phyloP scores from a whole-genome alignment of 2,113 vertebrate genomes.

The Trogon melanurus region DNA sequence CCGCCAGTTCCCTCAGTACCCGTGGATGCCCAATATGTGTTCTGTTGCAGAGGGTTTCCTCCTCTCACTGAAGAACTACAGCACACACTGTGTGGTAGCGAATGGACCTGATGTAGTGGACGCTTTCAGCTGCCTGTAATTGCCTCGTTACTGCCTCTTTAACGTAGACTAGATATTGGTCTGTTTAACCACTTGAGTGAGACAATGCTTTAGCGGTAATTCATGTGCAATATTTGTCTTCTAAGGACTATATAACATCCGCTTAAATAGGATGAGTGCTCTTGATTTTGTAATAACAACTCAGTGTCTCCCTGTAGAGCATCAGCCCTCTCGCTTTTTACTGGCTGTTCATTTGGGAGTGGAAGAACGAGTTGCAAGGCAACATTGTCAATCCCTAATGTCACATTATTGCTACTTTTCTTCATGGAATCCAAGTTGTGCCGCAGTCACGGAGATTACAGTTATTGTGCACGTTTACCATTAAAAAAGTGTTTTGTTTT shows the following conservation, averaged over 20 bases:
- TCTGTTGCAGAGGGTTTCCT: neutral
- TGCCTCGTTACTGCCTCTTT: fast-evolving
- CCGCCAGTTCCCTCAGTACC: too few species aligned
- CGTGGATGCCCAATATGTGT: neutral
- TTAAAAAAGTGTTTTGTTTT: neutral
- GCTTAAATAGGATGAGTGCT: neutral
- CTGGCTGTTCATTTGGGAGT: neutral
- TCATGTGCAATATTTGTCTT: neutral
- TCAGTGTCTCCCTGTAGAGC: neutral
- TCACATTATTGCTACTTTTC: neutral
- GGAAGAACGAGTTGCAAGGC: neutral
- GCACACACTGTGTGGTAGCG: neutral
- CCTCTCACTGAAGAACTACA: neutral
- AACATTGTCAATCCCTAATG: neutral
- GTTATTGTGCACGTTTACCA: neutral
- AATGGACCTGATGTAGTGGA: neutral
- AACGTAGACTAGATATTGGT: neutral
- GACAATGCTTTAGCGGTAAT: neutral
- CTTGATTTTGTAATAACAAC: neutral
- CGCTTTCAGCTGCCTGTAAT: neutral
- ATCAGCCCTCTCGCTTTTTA: neutral
- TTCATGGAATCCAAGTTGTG: neutral
- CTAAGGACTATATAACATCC: neutral
- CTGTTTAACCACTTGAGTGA: neutral
- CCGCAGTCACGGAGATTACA: neutral